Evolutionary conservation across 2,113 vertebrate species (phyloP), one percentile per base, ranked within the genome.

Genomic region (Elaphurus davidianus): DNA sequence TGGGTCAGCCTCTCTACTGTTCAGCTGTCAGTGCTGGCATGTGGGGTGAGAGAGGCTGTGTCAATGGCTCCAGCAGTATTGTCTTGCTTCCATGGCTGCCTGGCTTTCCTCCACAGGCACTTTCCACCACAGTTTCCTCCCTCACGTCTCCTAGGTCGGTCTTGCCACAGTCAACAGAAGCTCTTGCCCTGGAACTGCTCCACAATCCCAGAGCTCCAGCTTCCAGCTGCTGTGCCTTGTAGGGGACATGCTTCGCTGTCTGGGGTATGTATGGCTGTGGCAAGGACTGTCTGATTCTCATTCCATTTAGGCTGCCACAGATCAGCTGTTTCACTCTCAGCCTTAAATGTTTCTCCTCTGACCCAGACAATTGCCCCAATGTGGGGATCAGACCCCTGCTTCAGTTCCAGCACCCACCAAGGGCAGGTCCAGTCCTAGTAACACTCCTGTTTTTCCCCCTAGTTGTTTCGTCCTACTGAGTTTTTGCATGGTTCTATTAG

Each of bases 131-230:
- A 64, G 1, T 64, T 17, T 17, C 62, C 30, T 64, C 15, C 62
- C 30, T 64, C 33, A n/a, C 0, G 0, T 64, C 15, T 64, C 62
- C 62, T 64, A 64, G 15, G 15, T 17, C 3, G 0, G 8, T 64
- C 33, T 64, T 33, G 62, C 15, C 7, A 64, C 33, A 64, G 62
- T n/a, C 62, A 17, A n/a, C 33, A 64, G 7, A 33, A 64, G 62
- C 33, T 7, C 15, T n/a, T 33, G 16, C 62, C 33, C 15, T 64
- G 33, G 7, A 64, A 64, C n/a, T 64, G 30, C 62, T 64, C 15
- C 30, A 64, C 15, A 64, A n/a, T n/a, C 62, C 62, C 1, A 0
- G 62, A 0, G 0, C 62, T 64, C 15, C 7, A 17, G 30, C 62
- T 64, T 64, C 62, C 3, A 64, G 7, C 30, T 64, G 62, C 62